phyloP scores from a whole-genome alignment of 1,140 invertebrate species.

The Saccostrea cuccullata region DNA sequence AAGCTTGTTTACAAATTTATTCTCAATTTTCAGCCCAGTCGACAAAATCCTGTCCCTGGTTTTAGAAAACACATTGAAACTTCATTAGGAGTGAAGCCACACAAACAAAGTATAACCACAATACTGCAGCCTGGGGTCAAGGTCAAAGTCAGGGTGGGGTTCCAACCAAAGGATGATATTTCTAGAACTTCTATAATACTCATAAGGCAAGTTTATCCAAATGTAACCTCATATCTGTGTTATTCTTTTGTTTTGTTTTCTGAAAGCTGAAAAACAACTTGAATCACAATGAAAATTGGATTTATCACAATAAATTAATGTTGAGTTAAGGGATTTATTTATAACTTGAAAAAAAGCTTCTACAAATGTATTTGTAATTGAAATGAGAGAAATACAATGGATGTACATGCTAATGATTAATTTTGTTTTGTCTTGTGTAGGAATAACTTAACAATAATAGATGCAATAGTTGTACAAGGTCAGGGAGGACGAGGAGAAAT shows the following conservation, averaged over 20 bases:
- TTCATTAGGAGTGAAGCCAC: slow-evolving; percentile 77
- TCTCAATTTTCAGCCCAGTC: slow-evolving; percentile 53
- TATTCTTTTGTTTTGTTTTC: no score
- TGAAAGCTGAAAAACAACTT: no score
- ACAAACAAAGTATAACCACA: slow-evolving; percentile 79
- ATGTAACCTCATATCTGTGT: neutral
- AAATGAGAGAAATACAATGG: neutral
- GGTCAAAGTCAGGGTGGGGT: slow-evolving; percentile 80
- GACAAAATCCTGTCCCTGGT: slow-evolving; percentile 76
- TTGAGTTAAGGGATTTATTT: neutral
- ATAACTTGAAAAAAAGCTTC: neutral
- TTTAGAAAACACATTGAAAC: slow-evolving; percentile 79
- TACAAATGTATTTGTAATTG: neutral
- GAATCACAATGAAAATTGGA: no score
- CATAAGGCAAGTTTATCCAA: slow-evolving; percentile 76
- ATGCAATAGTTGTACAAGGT: slow-evolving; percentile 89
- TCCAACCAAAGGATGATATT: slow-evolving; percentile 80
- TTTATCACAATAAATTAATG: no score
- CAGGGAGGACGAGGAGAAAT: slow-evolving; percentile 91
- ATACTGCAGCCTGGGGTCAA: slow-evolving; percentile 80
- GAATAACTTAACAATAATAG: slow-evolving; percentile 96
- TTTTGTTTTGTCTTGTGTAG: slow-evolving; percentile 79
- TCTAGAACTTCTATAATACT: slow-evolving; percentile 80
- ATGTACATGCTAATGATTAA: no score
- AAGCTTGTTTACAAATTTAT: neutral